These are phyloP conservation scores for Cheilinus undulatus DNA, from an alignment of 2,113 vertebrate genomes.

Conservation along the genomic window DNA sequence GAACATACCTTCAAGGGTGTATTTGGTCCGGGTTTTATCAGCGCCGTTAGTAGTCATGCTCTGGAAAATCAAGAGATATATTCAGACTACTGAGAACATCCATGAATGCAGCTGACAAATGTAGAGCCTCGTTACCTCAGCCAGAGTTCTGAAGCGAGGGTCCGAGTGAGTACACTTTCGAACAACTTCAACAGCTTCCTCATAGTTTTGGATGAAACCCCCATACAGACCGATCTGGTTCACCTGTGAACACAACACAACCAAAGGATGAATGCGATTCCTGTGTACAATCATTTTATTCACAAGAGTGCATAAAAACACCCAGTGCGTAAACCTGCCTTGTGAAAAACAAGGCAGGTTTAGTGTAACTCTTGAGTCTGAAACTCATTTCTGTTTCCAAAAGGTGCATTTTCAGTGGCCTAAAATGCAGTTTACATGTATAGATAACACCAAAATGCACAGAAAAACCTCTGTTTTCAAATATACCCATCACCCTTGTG, in stretches of 20 bases:
- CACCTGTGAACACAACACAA: conserved; percentile 63
- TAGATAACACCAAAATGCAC: too few species aligned
- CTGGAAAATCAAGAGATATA: conserved; percentile 50
- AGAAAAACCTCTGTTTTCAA: too few species aligned
- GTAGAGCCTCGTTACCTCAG: conserved; percentile 69
- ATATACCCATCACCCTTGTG: too few species aligned
- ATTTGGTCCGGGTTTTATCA: conserved; percentile 70
- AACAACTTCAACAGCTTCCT: conserved; percentile 78
- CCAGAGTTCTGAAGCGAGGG: conserved; percentile 79
- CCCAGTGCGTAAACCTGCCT: too few species aligned
- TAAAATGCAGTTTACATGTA: too few species aligned
- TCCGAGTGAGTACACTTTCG: conserved; percentile 74
- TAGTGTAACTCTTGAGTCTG: too few species aligned
- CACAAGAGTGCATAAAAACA: too few species aligned
- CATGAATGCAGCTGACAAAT: fast-evolving
- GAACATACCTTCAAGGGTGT: conserved; percentile 81
- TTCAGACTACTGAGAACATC: not conserved
- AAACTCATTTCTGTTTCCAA: too few species aligned
- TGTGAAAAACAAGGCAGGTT: too few species aligned
- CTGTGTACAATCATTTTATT: too few species aligned
- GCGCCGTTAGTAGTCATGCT: conserved; percentile 78
- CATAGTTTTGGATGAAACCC: conserved; percentile 83
- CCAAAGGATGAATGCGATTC: too few species aligned
- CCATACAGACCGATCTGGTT: conserved; percentile 82
- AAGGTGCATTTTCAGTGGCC: too few species aligned